These are phyloP conservation scores for Iselma pallidipennis DNA, from an alignment of 2,888 invertebrate species.

Conservation along the genomic window DNA sequence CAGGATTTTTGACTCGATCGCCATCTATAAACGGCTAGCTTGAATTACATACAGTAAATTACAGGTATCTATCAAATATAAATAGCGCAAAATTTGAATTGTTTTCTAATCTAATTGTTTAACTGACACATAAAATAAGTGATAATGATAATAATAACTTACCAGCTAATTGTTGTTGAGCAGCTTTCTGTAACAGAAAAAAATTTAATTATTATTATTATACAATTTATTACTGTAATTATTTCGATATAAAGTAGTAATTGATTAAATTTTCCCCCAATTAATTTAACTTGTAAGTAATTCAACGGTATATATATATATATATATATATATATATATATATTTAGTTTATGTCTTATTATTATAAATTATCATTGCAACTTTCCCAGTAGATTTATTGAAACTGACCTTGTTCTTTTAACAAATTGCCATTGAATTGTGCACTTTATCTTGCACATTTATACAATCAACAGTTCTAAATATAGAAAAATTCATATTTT, in stretches of 20 bases:
- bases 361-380: background rate
- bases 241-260: no score
- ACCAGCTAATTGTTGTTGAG: conserved; percentile 40
- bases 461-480: background rate
- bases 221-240: background rate
- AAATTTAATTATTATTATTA: conserved; percentile 16
- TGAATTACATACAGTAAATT: background rate
- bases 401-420: background rate
- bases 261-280: no score
- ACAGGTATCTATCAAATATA: background rate
- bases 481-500: background rate
- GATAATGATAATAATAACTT: conserved; percentile 18
- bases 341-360: background rate
- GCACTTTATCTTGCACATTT: background rate
- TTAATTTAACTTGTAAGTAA: no score
- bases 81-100: no score
- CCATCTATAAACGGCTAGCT: background rate
- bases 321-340: no score
- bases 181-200: conserved; percentile 43
- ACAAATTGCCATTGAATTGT: background rate
- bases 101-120: no score
- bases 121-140: no score
- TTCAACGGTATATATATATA: no score
- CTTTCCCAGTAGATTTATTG: background rate
- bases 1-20: background rate